phyloP scores from a whole-genome alignment of 2,888 invertebrate genomes.

The Calliopum simillimum region DNA sequence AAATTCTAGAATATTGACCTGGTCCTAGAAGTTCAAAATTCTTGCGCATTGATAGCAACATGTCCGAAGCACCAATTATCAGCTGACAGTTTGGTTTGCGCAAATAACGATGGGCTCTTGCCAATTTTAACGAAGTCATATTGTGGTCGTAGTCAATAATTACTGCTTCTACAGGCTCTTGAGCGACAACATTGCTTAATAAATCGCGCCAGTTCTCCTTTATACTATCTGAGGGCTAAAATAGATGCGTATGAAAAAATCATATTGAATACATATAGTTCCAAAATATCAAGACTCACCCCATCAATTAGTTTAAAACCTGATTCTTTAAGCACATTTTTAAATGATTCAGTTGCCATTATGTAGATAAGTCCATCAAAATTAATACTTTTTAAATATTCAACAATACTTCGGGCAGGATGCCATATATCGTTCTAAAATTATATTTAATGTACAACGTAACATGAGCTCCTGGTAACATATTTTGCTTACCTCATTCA shows the following conservation, averaged over 20 bases:
- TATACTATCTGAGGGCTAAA: conserved; percentile 55
- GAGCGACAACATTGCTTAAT: conserved; percentile 50
- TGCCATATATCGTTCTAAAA: conserved; percentile 61
- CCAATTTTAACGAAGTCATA: conserved; percentile 65
- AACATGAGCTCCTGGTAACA: background rate
- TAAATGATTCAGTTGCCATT: conserved; percentile 63
- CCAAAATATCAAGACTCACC: conserved; percentile 56
- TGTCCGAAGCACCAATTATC: conserved; percentile 67
- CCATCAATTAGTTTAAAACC: conserved; percentile 67
- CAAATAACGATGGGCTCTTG: conserved; percentile 67
- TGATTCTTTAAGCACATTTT: conserved; percentile 60
- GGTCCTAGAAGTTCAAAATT: conserved; percentile 65
- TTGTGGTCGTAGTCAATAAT: conserved; percentile 68
- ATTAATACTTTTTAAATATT: conserved; percentile 68
- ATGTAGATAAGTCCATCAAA: conserved; percentile 69
- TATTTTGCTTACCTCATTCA: conserved; percentile 47
- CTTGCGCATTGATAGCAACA: conserved; percentile 58
- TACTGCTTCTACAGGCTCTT: conserved; percentile 67
- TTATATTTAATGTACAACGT: background rate
- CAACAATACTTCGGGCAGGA: conserved; percentile 66
- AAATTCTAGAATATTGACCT: conserved; percentile 62
- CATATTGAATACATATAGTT: too few species aligned
- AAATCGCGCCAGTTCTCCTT: conserved; percentile 52
- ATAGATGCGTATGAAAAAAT: background rate
- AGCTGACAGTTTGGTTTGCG: conserved; percentile 67